Evolutionary conservation across 2,113 vertebrate genomes (phyloP).

Genomic region (Mirza zaza): DNA sequence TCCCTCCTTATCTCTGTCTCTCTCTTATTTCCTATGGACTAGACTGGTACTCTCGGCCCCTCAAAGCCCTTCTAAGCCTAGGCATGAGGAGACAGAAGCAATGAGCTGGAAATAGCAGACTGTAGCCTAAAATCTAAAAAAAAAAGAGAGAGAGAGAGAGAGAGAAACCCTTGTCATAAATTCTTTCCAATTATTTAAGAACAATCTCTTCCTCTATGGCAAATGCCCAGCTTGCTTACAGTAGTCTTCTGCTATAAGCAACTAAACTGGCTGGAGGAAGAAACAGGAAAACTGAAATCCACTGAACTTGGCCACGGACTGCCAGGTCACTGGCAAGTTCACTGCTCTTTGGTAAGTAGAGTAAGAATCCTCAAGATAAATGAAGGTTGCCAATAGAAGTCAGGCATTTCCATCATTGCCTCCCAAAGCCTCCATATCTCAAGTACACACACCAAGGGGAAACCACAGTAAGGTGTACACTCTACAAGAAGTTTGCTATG

Average conservation of each 20-base stretch:
- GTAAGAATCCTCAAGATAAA: constrained; percentile 55
- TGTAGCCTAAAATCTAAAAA: constrained; percentile 8
- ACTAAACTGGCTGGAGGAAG: constrained; percentile 20
- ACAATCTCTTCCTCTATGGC: neutral
- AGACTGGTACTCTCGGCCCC: neutral
- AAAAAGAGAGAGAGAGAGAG: neutral
- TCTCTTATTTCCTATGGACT: neutral
- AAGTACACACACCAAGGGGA: constrained; percentile 47
- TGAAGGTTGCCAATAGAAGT: neutral
- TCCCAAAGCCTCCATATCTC: constrained; percentile 50
- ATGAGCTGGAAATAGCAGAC: neutral
- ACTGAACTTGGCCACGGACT: constrained; percentile 25
- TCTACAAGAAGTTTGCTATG: neutral
- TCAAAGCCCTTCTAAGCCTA: constrained; percentile 23
- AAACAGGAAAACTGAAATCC: constrained; percentile 3
- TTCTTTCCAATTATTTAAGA: constrained; percentile 2
- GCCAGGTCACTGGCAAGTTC: constrained; percentile 33
- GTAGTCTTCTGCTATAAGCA: constrained; percentile 47
- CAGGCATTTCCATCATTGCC: constrained; percentile 37
- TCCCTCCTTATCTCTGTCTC: constrained; percentile 12
- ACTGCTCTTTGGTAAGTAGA: constrained; percentile 7
- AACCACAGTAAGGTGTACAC: constrained; percentile 26
- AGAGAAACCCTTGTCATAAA: neutral
- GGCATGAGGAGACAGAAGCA: constrained; percentile 11
- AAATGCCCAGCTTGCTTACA: constrained; percentile 9